Percentiles rank a stretch among this genome's conserved stretches.
phyloP scores from a whole-genome alignment of 2,113 vertebrate genomes.

The Callipepla californica region DNA sequence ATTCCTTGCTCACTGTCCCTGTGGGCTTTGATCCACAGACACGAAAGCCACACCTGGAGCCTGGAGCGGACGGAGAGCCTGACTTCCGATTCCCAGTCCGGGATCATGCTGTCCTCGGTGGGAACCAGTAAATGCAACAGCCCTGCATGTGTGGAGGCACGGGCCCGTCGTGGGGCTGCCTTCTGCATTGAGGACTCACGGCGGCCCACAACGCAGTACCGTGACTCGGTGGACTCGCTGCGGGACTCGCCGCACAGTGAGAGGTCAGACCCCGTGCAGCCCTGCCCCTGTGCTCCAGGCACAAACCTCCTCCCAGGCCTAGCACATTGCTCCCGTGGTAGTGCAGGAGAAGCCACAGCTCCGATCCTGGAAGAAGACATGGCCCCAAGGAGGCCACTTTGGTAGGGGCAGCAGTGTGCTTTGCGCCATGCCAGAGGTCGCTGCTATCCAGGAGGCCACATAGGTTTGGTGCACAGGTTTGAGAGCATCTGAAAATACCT shows the following conservation, averaged over 20 bases:
- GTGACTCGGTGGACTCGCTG: conserved; percentile 94
- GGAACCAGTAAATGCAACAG: conserved; percentile 99
- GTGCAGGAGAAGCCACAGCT: neutral
- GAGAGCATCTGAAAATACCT: rapidly evolving
- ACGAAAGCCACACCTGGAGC: conserved; percentile 96
- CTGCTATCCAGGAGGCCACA: neutral
- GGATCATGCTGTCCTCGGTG: conserved; percentile 94
- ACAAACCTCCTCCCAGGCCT: neutral
- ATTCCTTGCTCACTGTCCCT: neutral
- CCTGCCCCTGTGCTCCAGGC: neutral
- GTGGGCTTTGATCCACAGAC: conserved; percentile 79
- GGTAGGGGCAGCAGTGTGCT: neutral
- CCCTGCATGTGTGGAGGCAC: conserved; percentile 92
- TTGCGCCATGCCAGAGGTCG: neutral
- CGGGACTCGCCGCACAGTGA: conserved; percentile 96
- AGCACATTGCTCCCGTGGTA: rapidly evolving
- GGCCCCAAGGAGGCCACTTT: neutral
- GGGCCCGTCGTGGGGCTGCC: conserved; percentile 88
- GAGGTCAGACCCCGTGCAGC: conserved; percentile 82
- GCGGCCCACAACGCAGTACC: conserved; percentile 84
- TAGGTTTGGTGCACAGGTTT: neutral
- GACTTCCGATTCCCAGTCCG: conserved; percentile 95
- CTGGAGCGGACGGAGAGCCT: conserved; percentile 93
- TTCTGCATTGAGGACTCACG: conserved; percentile 86
- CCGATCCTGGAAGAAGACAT: neutral